Evolutionary conservation across 1,140 invertebrate species (phyloP), one percentile per base, ranked within the genome.

Genomic region (Euwallacea similis): DNA sequence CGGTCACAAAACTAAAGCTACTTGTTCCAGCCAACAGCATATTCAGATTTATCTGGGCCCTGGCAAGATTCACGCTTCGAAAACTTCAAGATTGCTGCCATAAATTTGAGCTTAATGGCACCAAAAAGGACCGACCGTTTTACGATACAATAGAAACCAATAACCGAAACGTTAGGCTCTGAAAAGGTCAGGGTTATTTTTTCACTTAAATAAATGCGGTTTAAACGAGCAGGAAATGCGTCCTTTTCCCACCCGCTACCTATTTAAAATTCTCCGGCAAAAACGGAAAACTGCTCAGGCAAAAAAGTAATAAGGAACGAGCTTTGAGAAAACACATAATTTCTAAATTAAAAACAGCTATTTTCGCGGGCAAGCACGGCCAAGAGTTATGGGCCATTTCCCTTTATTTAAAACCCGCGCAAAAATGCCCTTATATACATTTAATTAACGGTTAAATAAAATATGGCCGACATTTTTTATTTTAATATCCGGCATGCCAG

Each of bases 371-470:
- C 59, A 63, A 43, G 59, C 59, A 62, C 59, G 11, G 42, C 55
- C 16, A 69, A 69, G 67, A 69, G 63, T 63, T 69, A 69, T 69
- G 67, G 60, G 46, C 67, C 60, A 55, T 63, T 69, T 69, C 42
- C 50, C 13, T 54, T 69, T 69, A 63, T 69, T 69, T 69, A 62
- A 69, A 59, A 33, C 47, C 66, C 11, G 16, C 16, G 47, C 41
- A 54, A 69, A 61, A 60, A 43, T 55, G 60, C 7, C 16, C 59
- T 69, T 61, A 69, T 69, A 63, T 69, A 69, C 67, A 69, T 69
- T 69, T 69, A 69, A 69, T 69, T 69, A 69, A 69, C 60, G 50
- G 59, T 63, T 69, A 55, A 61, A 69, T 63, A 69, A 69, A 60
- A 69, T 61, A 69, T 69, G 11, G 46, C 47, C 8, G 16, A 10